Base-by-base conservation (phyloP, 2,888 invertebrate genomes). In the Steromphala cineraria region DNA sequence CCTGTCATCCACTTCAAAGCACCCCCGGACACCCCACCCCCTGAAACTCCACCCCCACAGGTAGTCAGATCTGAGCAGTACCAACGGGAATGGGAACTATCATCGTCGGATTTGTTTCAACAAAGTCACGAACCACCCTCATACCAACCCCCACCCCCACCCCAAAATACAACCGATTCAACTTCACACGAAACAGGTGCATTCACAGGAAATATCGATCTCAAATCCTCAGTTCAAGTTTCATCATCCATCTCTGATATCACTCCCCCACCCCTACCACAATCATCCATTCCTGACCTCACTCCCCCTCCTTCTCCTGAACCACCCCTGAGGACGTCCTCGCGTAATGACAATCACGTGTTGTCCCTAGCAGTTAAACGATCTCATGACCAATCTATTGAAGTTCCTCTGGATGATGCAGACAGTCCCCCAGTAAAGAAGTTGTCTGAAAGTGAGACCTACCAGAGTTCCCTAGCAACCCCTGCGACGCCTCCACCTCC, bases 281-380 rank as follows among this genome's bases (percentile, higher is more conserved):
- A 56, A n/a, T 56, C 56, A 7, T 24, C 56, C 19, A 8, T 24
- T 7, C 56, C 56, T 24, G 24, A 21, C 21, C 21, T 21, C 56
- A 19, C 24, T 15, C 56, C 56, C 7, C 19, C 56, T 8, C 21
- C 19, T 19, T 56, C 56, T 3, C 19, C 71, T 10, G 71, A 71
- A 36, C 71, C 71, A 40, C 71, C 71, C 40, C 71, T 71, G 19
- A 71, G 71, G 10, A 71, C 71, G 3, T 71, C 71, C 71, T 71
- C 71, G 7, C 71, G 62, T 3, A 62, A 62, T 24, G 62, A 62
- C 15, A 62, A 62, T 62, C 62, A 62, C n/a, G 28, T 28, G 7
- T 62, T 62, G 62, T 62, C 62, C 28, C 62, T 62, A 2, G 28
- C 13, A n/a, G 28, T 28, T 24, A 62, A 62, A 17, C 24, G 62